These are phyloP conservation scores for Plutomurus gul DNA, from an alignment of 1,140 invertebrate species.

Conservation along the genomic window DNA sequence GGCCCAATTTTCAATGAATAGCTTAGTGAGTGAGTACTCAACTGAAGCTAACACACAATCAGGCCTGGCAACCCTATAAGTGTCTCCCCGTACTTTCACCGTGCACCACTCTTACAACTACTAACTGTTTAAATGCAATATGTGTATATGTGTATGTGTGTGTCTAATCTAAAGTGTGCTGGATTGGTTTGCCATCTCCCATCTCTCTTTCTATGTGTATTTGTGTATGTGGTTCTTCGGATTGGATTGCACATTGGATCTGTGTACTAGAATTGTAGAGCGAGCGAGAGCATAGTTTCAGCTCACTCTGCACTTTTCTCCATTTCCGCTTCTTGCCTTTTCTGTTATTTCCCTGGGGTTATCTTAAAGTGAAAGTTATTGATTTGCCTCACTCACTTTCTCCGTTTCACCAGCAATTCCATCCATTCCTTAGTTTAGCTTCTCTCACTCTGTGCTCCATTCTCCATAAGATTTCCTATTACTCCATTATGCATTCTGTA, in stretches of 20 bases:
- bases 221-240: neutral
- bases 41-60: neutral
- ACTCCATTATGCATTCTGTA: constrained; percentile 8
- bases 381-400: constrained; percentile 47
- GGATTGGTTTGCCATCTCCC: neutral
- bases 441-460: neutral
- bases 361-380: constrained; percentile 53
- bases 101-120: neutral
- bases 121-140: constrained; percentile 8
- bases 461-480: constrained; percentile 9
- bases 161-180: neutral
- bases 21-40: constrained; percentile 15
- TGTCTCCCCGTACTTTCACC: neutral
- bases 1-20: constrained; percentile 14
- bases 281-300: neutral
- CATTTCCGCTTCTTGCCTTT: constrained; percentile 35
- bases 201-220: neutral
- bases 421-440: constrained; percentile 12
- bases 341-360: constrained; percentile 49
- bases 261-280: neutral
- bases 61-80: neutral
- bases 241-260: neutral
- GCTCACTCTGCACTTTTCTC: constrained; percentile 33
- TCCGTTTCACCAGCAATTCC: neutral
- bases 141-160: neutral